Evolutionary conservation across 2,113 vertebrate genomes (phyloP).

Genomic region (Elachura formosa): DNA sequence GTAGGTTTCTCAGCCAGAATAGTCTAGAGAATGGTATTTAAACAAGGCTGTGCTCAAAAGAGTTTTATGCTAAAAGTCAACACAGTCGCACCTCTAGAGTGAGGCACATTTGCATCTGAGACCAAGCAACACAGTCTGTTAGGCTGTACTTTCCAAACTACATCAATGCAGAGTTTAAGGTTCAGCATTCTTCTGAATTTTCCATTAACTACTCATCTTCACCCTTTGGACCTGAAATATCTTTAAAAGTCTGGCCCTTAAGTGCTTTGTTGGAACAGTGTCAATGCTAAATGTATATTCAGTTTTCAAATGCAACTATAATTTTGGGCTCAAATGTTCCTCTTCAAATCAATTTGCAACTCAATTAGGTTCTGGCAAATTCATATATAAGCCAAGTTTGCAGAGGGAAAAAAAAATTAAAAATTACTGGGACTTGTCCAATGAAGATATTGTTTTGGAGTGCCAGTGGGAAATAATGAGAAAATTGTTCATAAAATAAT

Average conservation of each 20-base stretch:
- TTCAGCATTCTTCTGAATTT: neutral
- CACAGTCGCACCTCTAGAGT: neutral
- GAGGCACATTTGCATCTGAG: neutral
- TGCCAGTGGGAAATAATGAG: neutral
- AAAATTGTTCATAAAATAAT: neutral
- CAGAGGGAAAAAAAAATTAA: neutral
- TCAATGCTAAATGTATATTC: neutral
- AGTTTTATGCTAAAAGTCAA: neutral
- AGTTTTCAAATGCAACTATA: neutral
- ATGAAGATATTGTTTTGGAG: neutral
- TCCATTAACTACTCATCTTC: neutral
- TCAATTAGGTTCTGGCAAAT: neutral
- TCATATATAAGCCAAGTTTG: neutral
- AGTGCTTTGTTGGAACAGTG: slow-evolving; percentile 6
- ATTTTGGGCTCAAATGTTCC: neutral
- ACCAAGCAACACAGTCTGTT: neutral
- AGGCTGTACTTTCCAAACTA: neutral
- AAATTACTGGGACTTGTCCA: neutral
- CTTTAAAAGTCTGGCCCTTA: neutral
- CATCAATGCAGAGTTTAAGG: neutral
- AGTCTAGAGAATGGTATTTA: slow-evolving; percentile 22
- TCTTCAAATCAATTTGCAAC: slow-evolving; percentile 29
- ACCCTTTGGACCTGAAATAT: neutral
- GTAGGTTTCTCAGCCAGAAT: slow-evolving; percentile 8
- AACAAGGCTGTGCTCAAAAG: neutral